phyloP scores from a whole-genome alignment of 1,140 invertebrate genomes.

The Mactra quadrangularis region DNA sequence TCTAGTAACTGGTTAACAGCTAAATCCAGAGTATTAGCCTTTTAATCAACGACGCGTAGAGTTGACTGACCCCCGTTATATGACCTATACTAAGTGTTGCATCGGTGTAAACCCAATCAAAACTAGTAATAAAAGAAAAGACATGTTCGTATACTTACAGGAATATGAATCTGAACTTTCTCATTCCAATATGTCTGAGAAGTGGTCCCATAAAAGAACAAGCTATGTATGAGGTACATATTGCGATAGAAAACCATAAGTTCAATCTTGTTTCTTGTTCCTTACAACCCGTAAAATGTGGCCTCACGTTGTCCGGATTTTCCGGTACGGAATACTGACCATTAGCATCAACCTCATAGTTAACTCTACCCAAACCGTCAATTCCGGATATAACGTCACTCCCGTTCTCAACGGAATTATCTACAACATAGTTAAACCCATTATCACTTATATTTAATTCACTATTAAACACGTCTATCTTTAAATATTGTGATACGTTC shows the following conservation, averaged over 20 bases:
- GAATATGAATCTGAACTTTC: slow-evolving; percentile 19
- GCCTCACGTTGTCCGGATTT: not conserved
- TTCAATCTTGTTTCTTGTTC: slow-evolving; percentile 44
- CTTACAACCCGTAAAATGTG: not conserved
- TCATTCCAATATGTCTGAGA: slow-evolving; percentile 32
- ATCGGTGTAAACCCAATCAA: too few relatives aligned
- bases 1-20: too few relatives aligned
- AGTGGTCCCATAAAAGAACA: slow-evolving; percentile 44
- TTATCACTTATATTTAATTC: not conserved
- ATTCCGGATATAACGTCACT: too few relatives aligned
- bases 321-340: not conserved
- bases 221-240: slow-evolving; percentile 42
- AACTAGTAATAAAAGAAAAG: too few relatives aligned
- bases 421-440: not conserved
- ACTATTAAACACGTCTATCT: too few relatives aligned
- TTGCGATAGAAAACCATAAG: slow-evolving; percentile 43
- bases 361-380: too few relatives aligned
- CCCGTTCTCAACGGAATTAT: not conserved
- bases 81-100: too few relatives aligned
- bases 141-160: slow-evolving; percentile 57
- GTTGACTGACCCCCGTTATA: too few relatives aligned
- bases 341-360: not conserved
- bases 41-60: too few relatives aligned
- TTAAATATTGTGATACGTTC: not conserved
- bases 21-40: too few relatives aligned